These are phyloP conservation scores for Drosophila baimaii DNA, from an alignment of 1,140 invertebrate species.

Conservation along the genomic window DNA sequence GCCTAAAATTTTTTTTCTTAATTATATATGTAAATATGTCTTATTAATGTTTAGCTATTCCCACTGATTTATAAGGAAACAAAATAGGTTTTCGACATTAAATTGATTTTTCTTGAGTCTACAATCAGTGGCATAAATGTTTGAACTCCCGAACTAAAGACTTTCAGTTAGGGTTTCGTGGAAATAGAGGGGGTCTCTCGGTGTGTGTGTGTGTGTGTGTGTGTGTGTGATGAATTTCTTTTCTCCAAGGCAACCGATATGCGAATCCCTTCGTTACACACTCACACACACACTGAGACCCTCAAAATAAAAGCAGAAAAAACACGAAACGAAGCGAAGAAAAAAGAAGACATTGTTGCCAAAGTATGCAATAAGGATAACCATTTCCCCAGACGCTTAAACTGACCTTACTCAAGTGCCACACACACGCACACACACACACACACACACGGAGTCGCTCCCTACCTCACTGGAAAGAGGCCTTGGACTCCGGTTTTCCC, in stretches of 20 bases:
- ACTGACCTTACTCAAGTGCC: constrained; percentile 76
- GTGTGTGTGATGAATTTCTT: constrained; percentile 7
- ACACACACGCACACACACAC: constrained; percentile 13
- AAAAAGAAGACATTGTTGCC: constrained; percentile 38
- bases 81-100: background rate
- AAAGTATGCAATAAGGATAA: constrained; percentile 74
- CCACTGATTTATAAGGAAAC: too few relatives aligned
- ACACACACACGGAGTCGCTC: too few relatives aligned
- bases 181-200: background rate
- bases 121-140: background rate
- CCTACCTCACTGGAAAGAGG: constrained; percentile 4
- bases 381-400: constrained; percentile 72
- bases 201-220: background rate
- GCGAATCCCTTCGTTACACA: constrained; percentile 11
- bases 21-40: too few relatives aligned
- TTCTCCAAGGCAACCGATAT: constrained; percentile 37
- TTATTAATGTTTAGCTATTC: too few relatives aligned
- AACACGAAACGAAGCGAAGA: background rate
- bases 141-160: too few relatives aligned
- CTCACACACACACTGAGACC: constrained; percentile 1
- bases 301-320: background rate
- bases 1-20: too few relatives aligned
- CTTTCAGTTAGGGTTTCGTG: constrained; percentile 2
- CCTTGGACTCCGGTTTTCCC: constrained; percentile 14
- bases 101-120: background rate